Base-by-base conservation (phyloP, 2,113 vertebrate species). In the Neogale vison region DNA sequence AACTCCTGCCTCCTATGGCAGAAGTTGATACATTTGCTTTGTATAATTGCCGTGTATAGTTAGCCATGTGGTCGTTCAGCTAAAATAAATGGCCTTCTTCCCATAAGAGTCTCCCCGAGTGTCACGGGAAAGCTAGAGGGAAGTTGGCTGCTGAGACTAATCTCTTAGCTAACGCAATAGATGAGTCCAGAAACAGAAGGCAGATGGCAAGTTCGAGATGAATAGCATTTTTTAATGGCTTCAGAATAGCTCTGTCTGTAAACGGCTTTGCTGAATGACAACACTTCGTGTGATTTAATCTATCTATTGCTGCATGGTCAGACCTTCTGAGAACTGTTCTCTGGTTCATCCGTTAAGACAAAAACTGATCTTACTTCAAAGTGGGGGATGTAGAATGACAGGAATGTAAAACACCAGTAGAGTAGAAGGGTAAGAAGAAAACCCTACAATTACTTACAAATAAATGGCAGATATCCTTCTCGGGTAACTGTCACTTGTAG, bases 61-160 rank as follows among this genome's bases (percentile, higher is more conserved):
- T 98, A 98, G 95, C 97, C 97, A 96, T 97, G 97, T 95, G 98
- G 97, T 96, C 88, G 74, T 96, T 98, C 94, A 86, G 95, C 97
- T 98, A 97, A 99, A 99, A 98, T 98, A 98, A 98, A 98, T 98
- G 96, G 97, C 96, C 98, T 97, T 98, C 94, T 99, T 99, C 98
- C 98, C 98, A 98, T 98, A 98, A 98, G 98, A 98, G 95, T 97
- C 97, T 98, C 96, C 83, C 96, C 93, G 92, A 98, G 97, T 98
- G 98, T 98, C 98, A 98, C 92, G 34, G 76, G 98, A 98, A 98
- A 97, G 96, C 3, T 34, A 98, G 98, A 97, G 98, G 97, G 98
- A 98, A 98, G 98, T 84, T 98, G 98, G 98, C 96, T 87, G 85
- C 97, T 92, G 98, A 98, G 94, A 89, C 84, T 88, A 98, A 98